Evolutionary conservation across 2,888 invertebrate genomes (phyloP).

Genomic region (Clostera curtula): DNA sequence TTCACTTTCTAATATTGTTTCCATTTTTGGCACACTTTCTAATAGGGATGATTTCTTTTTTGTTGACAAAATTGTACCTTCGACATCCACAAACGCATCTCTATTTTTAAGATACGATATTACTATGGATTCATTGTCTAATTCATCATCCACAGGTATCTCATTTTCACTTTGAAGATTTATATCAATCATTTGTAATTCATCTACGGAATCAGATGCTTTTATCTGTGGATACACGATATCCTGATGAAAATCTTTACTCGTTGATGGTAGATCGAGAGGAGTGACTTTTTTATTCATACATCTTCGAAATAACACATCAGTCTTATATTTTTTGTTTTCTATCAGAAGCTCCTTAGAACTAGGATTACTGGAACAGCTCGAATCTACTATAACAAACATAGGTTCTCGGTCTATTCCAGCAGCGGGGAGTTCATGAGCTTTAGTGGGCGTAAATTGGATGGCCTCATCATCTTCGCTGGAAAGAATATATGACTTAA

Average conservation of each 20-base stretch:
- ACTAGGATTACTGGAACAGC: constrained; percentile 31
- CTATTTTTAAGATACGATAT: constrained; percentile 40
- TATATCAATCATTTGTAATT: constrained; percentile 37
- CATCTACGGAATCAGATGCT: constrained; percentile 32
- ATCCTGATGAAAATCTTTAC: constrained; percentile 23
- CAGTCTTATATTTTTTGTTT: constrained; percentile 18
- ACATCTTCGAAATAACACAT: constrained; percentile 21
- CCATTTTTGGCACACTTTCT: constrained; percentile 44
- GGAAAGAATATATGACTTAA: constrained; percentile 42
- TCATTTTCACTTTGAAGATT: constrained; percentile 44
- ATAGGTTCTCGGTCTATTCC: constrained; percentile 31
- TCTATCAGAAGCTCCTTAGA: constrained; percentile 33
- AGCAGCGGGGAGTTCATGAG: constrained; percentile 17
- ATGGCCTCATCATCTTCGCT: constrained; percentile 37
- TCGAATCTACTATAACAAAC: constrained; percentile 39
- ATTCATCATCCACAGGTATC: constrained; percentile 25
- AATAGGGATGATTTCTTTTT: constrained; percentile 42
- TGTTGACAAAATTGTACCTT: constrained; percentile 25
- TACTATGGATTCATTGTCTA: constrained; percentile 39
- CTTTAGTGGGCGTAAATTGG: constrained; percentile 24
- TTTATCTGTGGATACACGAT: constrained; percentile 11
- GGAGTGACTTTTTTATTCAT: constrained; percentile 23
- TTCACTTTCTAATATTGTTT: constrained; percentile 45
- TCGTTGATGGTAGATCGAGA: constrained; percentile 34
- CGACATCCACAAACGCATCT: constrained; percentile 23